A percentile compares a stretch with the other conserved stretches of the same genome.
phyloP scores from a whole-genome alignment of 2,888 invertebrate species.

The Gymnoscelis rufifasciata region DNA sequence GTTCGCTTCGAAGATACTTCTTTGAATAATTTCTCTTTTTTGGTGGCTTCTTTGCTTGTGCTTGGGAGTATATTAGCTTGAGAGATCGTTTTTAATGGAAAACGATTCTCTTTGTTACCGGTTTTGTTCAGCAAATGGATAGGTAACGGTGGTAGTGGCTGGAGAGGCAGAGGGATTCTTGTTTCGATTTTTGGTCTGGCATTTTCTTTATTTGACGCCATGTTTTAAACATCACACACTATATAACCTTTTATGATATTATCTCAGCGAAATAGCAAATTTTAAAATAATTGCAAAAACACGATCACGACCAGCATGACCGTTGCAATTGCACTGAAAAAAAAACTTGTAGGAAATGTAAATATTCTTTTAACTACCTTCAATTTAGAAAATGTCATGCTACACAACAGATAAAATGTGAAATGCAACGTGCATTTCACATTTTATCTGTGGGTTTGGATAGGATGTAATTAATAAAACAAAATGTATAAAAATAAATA shows the following conservation, averaged over 20 bases:
- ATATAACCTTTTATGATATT: too few relatives aligned
- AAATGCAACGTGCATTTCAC: too few relatives aligned
- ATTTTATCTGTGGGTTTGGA: too few relatives aligned
- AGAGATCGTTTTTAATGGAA: conserved; percentile 45
- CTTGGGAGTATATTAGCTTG: conserved; percentile 11
- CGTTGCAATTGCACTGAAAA: conserved; percentile 24
- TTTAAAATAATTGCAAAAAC: too few relatives aligned
- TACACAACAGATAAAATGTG: too few relatives aligned
- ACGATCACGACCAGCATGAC: conserved; percentile 53
- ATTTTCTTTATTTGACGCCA: conserved; percentile 55
- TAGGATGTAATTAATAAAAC: too few relatives aligned
- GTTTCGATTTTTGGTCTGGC: conserved; percentile 32
- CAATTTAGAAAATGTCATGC: too few relatives aligned
- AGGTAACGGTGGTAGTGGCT: conserved; percentile 52
- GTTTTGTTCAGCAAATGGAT: conserved; percentile 38
- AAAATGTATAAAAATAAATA: conserved; percentile 45
- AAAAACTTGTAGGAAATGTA: neutral
- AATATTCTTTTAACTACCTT: conserved; percentile 28
- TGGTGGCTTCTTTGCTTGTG: neutral
- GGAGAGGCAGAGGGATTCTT: conserved; percentile 53
- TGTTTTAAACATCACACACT: conserved; percentile 22
- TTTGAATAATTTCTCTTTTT: conserved; percentile 2
- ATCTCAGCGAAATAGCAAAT: too few relatives aligned
- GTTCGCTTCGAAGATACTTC: neutral
- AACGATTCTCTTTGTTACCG: conserved; percentile 13